Base-by-base conservation (phyloP, 2,113 vertebrate species). In the Zosterops lateralis region DNA sequence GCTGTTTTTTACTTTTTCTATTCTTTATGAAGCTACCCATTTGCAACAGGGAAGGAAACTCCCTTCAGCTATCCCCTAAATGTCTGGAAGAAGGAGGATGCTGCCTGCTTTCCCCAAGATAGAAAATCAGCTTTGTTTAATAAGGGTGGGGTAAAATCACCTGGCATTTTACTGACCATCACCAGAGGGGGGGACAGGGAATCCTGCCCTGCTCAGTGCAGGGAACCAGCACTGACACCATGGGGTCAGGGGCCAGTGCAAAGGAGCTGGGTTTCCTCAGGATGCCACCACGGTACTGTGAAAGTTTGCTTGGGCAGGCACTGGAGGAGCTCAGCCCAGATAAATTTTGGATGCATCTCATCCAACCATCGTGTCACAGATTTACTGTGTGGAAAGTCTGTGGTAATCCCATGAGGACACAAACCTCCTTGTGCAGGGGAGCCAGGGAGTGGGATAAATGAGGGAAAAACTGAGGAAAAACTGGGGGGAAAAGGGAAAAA, bases 361-460 rank as follows among this genome's bases (percentile, higher is more conserved):
- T 42, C 26, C 45, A 31, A 31, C 13, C 6, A 19, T 47, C 14
- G 3, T 1, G 0, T 36, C 36, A 25, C 3, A 8, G 48, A 44
- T 64, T 34, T 48, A 28, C 24, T 32, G 7, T 6, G 7, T 19
- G 40, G 11, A 28, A 75, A 83, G 51, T 16, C 22, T 34, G 13
- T 42, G n/a, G 36, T 40, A 78, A 28, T 6, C 7, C 18, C 7
- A 2, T 7, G 26, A 68, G 57, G 32, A 56, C n/a, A 68, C 10
- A 83, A 88, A 72, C 4, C 15, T 53, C 36, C 29, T 72, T 1
- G 1, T 31, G 40, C 34, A 56, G 58, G 45, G 70, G 16, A 85
- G 15, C 7, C 0, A 1, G 21, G 61, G 44, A 62, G 5, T 1
- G 0, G 10, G 6, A 13, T 2, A 3, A 24, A 29, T 1, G 4